Base-by-base conservation (phyloP, 2,888 invertebrate species). In the Amiota minor region DNA sequence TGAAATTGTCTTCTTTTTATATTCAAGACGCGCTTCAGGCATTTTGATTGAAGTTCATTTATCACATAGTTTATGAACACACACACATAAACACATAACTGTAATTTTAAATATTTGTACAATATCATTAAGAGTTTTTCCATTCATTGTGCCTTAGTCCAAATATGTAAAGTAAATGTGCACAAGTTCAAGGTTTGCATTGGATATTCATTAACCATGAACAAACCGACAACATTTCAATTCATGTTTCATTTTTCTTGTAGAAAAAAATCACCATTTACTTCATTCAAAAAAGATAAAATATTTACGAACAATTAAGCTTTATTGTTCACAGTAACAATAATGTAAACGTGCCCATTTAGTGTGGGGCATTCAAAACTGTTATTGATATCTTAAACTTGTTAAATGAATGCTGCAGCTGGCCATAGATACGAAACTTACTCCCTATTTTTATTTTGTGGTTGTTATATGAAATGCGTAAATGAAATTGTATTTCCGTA, bases 11-110 rank as follows among this genome's bases (percentile, higher is more conserved):
- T 74, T 75, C 65, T 76, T 67, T 45, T 76, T 69, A 59, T 59
- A 75, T 20, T 79, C 79, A 45, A 76, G 70, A 45, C 72, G 75
- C 46, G 79, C 76, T 67, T 76, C 79, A 0, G 79, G 79, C 79
- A 79, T 79, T 75, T 65, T 71, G 55, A 49, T 12, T 16, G 20
- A 59, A 20, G 16, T 59, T 18, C 11, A 18, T 59, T 16, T 11
- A n/a, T 20, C 59, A 18, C 50, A 18, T 72, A 61, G 45, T 47
- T 62, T 65, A n/a, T 8, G 10, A 50, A 67, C 20, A 16, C 10
- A 9, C 20, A 18, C 20, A 59, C 35, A 35, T 59, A 9, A 20
- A 9, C 9, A 18, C 20, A 9, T 11, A n/a, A 59, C 59, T 59
- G 62, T 20, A 74, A 61, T 65, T 65, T 62, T 65, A 16, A 20